A percentile compares a stretch with the other conserved stretches of the same genome.
Evolutionary conservation across 2,888 invertebrate genomes (phyloP).

Genomic region (Cantharis flavilabris): DNA sequence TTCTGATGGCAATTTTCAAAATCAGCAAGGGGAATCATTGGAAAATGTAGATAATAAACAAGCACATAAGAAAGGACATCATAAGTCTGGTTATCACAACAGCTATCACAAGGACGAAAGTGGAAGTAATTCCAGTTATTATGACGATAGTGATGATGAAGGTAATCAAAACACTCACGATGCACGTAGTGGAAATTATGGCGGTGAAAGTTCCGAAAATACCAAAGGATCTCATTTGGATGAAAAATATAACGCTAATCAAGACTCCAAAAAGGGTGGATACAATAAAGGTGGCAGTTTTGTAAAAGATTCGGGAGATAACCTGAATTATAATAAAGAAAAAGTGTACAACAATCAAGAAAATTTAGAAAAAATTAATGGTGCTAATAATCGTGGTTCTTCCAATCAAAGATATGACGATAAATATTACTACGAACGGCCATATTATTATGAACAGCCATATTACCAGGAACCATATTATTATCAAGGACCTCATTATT

Average conservation of each 20-base stretch:
- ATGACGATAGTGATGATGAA: conserved; percentile 63
- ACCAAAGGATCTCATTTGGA: conserved; percentile 44
- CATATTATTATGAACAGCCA: not conserved
- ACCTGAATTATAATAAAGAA: conserved; percentile 45
- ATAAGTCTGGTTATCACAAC: conserved; percentile 70
- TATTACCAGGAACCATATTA: conserved; percentile 12
- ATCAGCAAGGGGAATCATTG: conserved; percentile 44
- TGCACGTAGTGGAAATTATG: conserved; percentile 43
- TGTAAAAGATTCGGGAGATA: conserved; percentile 43
- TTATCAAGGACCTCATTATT: conserved; percentile 12
- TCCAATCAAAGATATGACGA: conserved; percentile 20
- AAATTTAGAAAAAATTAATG: conserved; percentile 35
- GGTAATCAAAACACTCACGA: conserved; percentile 51
- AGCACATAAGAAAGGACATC: conserved; percentile 70
- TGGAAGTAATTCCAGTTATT: conserved; percentile 70
- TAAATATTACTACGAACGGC: conserved; percentile 5
- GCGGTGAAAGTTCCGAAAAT: conserved; percentile 34
- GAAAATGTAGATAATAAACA: conserved; percentile 44
- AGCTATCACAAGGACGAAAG: conserved; percentile 73
- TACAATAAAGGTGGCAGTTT: conserved; percentile 48
- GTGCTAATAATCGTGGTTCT: conserved; percentile 25
- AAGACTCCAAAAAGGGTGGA: conserved; percentile 43
- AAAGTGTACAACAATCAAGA: conserved; percentile 45
- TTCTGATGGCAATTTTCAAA: conserved; percentile 45
- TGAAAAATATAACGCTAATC: conserved; percentile 41